Conservation (phyloP, 2,888 invertebrate species). For the Chymomyza caudatula region DNA sequence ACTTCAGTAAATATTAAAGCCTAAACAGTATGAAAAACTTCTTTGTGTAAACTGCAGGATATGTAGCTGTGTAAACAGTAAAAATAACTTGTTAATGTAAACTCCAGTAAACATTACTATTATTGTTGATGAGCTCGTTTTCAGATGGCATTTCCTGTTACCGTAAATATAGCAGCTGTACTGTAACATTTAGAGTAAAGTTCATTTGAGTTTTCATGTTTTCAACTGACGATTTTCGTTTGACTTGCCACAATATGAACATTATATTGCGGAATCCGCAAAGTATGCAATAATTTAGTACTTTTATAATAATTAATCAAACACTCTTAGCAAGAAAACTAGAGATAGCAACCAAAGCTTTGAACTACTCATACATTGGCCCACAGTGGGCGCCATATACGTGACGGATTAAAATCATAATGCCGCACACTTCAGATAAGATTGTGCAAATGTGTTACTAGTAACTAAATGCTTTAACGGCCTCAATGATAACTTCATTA, state of each 20-base stretch:
- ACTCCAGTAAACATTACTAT: no score
- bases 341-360: not conserved
- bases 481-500: slow-evolving; percentile 23
- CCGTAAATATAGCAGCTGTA: no score
- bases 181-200: no score
- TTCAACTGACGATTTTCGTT: no score
- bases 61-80: no score
- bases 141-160: no score
- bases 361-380: not conserved
- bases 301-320: not conserved
- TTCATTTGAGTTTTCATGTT: no score
- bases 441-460: slow-evolving; percentile 21
- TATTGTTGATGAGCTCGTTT: no score
- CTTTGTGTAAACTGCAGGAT: no score
- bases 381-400: slow-evolving; percentile 14
- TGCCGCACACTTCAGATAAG: slow-evolving; percentile 22
- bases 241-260: not conserved
- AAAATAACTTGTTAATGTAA: no score
- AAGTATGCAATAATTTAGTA: not conserved
- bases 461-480: not conserved
- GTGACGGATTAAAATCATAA: slow-evolving; percentile 36
- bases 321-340: not conserved
- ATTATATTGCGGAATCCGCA: not conserved
- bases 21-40: no score
- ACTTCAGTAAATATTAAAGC: no score